phyloP scores from a whole-genome alignment of 2,888 invertebrate genomes.

The Neria commutata region DNA sequence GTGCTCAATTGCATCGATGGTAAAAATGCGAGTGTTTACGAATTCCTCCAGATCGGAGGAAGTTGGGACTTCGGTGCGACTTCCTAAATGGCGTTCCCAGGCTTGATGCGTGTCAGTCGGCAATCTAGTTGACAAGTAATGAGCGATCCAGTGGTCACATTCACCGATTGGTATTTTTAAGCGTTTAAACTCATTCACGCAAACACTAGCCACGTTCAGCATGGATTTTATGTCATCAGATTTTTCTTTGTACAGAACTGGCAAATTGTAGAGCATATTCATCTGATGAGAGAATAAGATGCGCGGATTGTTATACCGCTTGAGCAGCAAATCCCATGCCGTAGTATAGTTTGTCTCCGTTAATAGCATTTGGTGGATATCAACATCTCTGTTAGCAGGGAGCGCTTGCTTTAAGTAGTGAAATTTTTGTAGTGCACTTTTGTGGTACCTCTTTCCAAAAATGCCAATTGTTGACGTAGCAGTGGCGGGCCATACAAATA shows the following conservation, averaged over 20 bases:
- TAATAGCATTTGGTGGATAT: conserved; percentile 14
- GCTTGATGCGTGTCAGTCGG: conserved; percentile 14
- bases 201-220: conserved; percentile 7
- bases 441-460: too few relatives aligned
- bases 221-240: conserved; percentile 6
- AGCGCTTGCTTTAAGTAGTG: conserved; percentile 21
- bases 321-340: conserved; percentile 15
- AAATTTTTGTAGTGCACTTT: conserved; percentile 20
- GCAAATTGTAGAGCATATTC: conserved; percentile 14
- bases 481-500: too few relatives aligned
- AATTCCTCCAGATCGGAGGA: conserved; percentile 7
- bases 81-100: conserved; percentile 20
- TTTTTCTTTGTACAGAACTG: not conserved
- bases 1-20: conserved; percentile 13
- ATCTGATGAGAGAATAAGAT: conserved; percentile 14
- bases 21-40: conserved; percentile 1
- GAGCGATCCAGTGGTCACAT: conserved; percentile 17
- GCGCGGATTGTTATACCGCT: conserved; percentile 13
- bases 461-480: too few relatives aligned
- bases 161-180: not conserved
- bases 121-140: conserved; percentile 12
- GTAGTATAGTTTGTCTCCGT: conserved; percentile 13
- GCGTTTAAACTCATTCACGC: conserved; percentile 12
- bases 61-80: not conserved
- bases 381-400: conserved; percentile 10